Percentiles rank a stretch among this genome's conserved stretches.
Conservation (phyloP, 1,140 invertebrate species). For the Trachelipus rathkii region DNA sequence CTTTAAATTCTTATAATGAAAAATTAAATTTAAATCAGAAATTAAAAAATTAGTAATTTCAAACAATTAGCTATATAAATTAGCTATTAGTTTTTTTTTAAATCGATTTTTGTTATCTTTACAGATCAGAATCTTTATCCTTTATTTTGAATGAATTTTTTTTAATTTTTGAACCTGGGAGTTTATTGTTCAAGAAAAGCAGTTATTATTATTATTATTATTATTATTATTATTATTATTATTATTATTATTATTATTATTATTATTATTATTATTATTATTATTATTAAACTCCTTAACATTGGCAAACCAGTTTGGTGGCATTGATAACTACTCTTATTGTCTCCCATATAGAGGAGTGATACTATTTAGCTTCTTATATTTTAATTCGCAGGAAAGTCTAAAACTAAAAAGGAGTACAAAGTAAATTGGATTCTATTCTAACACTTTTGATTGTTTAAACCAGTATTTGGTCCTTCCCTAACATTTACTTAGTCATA, state of each 20-base stretch:
- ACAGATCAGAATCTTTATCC: background rate
- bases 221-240: too few relatives aligned
- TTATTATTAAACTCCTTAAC: too few relatives aligned
- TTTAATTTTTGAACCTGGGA: too few relatives aligned
- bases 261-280: too few relatives aligned
- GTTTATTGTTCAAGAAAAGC: too few relatives aligned
- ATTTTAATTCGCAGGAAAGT: background rate
- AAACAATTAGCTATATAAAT: background rate
- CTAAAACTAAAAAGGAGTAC: background rate
- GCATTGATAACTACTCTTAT: too few relatives aligned
- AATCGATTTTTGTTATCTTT: background rate
- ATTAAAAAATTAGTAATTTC: background rate
- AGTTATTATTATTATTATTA: too few relatives aligned
- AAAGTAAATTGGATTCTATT: background rate
- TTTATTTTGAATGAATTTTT: too few relatives aligned
- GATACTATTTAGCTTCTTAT: too few relatives aligned
- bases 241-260: too few relatives aligned
- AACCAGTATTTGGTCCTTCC: background rate
- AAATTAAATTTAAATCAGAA: background rate
- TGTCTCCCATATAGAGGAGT: too few relatives aligned
- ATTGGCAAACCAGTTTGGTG: too few relatives aligned
- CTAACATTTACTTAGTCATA: conserved; percentile 16
- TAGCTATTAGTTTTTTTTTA: background rate
- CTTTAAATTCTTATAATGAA: background rate
- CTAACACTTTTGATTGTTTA: background rate